A percentile compares a stretch with the other conserved stretches of the same genome.
These are phyloP conservation scores for Heliornis fulica DNA, from an alignment of 2,113 vertebrate species.

Conservation along the genomic window DNA sequence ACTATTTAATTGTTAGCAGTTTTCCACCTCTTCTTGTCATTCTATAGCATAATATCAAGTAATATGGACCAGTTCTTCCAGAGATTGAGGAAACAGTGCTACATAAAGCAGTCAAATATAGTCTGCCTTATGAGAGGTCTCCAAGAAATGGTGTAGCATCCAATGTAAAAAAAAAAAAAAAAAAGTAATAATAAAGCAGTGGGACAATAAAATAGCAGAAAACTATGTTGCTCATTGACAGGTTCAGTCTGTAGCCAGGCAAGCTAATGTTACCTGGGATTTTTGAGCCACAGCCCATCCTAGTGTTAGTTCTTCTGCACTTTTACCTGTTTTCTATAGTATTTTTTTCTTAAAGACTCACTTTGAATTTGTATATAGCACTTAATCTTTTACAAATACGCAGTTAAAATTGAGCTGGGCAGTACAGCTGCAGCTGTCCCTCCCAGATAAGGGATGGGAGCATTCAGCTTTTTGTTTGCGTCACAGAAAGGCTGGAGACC, in stretches of 20 bases:
- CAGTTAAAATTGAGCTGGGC: neutral
- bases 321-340: neutral
- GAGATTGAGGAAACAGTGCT: neutral
- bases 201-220: neutral
- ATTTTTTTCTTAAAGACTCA: neutral
- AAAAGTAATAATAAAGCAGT: too few relatives aligned
- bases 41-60: neutral
- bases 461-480: conserved; percentile 12
- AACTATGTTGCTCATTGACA: neutral
- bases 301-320: neutral
- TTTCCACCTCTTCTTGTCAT: neutral
- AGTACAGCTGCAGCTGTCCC: conserved; percentile 17
- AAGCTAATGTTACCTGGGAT: neutral
- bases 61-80: neutral
- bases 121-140: neutral
- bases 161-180: neutral
- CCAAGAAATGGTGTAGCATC: neutral
- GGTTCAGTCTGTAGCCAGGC: neutral
- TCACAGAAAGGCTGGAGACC: neutral
- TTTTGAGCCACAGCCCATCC: neutral
- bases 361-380: conserved; percentile 9
- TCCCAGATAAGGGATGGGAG: conserved; percentile 22
- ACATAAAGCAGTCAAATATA: fast-evolving
- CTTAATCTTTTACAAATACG: neutral
- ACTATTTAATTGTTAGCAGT: neutral